Evolutionary conservation across 2,888 invertebrate genomes (phyloP).

Genomic region (Sarcophaga subvicina): DNA sequence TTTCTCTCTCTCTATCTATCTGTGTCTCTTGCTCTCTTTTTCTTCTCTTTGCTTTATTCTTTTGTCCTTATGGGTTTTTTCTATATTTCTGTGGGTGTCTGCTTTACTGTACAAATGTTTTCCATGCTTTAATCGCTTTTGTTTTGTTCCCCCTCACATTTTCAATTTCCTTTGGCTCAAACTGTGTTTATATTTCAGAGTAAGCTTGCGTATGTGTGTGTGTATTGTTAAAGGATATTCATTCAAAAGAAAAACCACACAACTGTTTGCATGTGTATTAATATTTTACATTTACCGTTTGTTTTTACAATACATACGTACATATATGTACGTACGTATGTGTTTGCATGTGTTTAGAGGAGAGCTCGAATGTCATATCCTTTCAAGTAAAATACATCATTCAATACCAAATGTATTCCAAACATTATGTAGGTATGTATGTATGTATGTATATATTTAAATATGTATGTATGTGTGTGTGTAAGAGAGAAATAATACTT

Average conservation of each 20-base stretch:
- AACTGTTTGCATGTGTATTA: not conserved
- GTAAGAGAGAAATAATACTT: not conserved
- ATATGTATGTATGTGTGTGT: not conserved
- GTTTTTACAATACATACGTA: not conserved
- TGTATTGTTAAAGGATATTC: slow-evolving; percentile 56
- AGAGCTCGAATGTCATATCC: slow-evolving; percentile 8
- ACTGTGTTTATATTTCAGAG: not conserved
- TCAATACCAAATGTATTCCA: slow-evolving; percentile 55
- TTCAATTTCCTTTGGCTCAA: not conserved
- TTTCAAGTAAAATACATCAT: slow-evolving; percentile 58
- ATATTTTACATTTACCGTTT: slow-evolving; percentile 2
- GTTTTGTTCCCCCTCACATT: not conserved
- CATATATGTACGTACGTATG: not conserved
- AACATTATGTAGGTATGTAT: slow-evolving; percentile 13
- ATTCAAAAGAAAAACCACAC: slow-evolving; percentile 38
- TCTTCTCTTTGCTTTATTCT: not conserved
- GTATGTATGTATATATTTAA: not conserved
- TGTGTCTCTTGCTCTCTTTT: not conserved
- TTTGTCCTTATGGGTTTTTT: not conserved
- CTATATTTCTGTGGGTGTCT: no score
- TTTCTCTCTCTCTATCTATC: no score
- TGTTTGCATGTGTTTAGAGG: slow-evolving; percentile 18
- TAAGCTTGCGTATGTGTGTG: slow-evolving; percentile 11
- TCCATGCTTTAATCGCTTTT: slow-evolving; percentile 19
- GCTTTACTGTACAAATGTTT: slow-evolving; percentile 8